Base-by-base conservation (phyloP, 2,797 vertebrate species). In the Aselliscus stoliczkanus region DNA sequence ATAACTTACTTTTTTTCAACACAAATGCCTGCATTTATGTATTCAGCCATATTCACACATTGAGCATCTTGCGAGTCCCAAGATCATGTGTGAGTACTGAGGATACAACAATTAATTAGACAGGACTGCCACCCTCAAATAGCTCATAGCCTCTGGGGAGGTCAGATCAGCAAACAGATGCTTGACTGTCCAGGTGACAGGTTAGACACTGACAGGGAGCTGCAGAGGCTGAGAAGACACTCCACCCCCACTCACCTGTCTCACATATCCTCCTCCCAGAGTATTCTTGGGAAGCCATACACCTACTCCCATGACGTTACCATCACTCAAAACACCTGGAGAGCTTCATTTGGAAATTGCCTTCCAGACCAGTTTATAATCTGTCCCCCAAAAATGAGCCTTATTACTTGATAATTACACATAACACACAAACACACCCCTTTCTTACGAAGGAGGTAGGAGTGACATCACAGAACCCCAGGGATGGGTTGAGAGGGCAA, bases 391-490 rank as follows among this genome's bases (percentile, higher is more conserved):
- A 81, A 98, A 97, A 96, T 93, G 72, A 90, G 42, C 50, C 91
- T 95, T 94, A 96, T 96, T 96, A 93, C 93, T 97, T 97, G 80
- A 93, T 97, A 95, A 98, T 94, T 93, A 89, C 47, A 5, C 0
- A 15, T 13, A 85, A 72, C 62, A 67, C 47, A 90, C 93, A 93
- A 37, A 93, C 80, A 58, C 20, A 65, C 54, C 67, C 56, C 85
- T 91, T 84, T 84, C 90, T 89, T 58, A 65, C 52, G 37, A 89
- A 89, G 84, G 54, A 93, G 54, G 69, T 58, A 76, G 39, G 14
- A 92, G n/a, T 86, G 95, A 93, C 92, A 58, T 95, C 95, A 96
- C 73, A 80, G 72, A 86, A 54, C 69, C 44, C n/a, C 14, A 13
- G 29, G 60, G 12, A 5, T 29, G 60, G 12, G 29, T 12, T 3